phyloP scores from a whole-genome alignment of 2,888 invertebrate genomes.

The Agriopis aurantiaria region DNA sequence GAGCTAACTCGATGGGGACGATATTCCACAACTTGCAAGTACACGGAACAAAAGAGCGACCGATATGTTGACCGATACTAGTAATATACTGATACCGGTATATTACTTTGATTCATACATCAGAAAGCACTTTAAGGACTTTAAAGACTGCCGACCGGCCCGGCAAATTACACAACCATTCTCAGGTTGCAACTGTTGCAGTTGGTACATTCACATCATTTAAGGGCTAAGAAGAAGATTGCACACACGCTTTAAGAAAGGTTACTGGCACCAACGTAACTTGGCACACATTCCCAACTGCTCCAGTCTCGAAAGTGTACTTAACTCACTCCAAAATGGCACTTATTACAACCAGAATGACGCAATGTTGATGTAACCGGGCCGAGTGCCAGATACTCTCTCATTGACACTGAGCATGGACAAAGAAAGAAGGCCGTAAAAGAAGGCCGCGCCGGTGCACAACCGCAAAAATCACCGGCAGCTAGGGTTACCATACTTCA shows the following conservation, averaged over 20 bases:
- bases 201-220: neutral
- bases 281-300: conserved; percentile 24
- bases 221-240: conserved; percentile 14
- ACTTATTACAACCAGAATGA: conserved; percentile 14
- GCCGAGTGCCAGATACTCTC: conserved; percentile 29
- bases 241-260: conserved; percentile 5
- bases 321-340: conserved; percentile 16
- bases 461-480: conserved; percentile 6
- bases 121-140: too few relatives aligned
- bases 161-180: conserved; percentile 1
- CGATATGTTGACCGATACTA: too few relatives aligned
- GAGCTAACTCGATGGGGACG: too few relatives aligned
- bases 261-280: conserved; percentile 29
- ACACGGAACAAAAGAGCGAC: too few relatives aligned
- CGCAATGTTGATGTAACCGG: conserved; percentile 27
- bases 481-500: conserved; percentile 1
- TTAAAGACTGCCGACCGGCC: too few relatives aligned
- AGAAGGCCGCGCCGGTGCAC: conserved; percentile 25
- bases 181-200: neutral
- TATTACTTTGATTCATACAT: too few relatives aligned
- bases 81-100: too few relatives aligned
- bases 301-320: conserved; percentile 15
- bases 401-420: conserved; percentile 33
- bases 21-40: too few relatives aligned
- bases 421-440: conserved; percentile 26